Conservation (phyloP, 2,113 vertebrate species). For the Albula glossodonta region DNA sequence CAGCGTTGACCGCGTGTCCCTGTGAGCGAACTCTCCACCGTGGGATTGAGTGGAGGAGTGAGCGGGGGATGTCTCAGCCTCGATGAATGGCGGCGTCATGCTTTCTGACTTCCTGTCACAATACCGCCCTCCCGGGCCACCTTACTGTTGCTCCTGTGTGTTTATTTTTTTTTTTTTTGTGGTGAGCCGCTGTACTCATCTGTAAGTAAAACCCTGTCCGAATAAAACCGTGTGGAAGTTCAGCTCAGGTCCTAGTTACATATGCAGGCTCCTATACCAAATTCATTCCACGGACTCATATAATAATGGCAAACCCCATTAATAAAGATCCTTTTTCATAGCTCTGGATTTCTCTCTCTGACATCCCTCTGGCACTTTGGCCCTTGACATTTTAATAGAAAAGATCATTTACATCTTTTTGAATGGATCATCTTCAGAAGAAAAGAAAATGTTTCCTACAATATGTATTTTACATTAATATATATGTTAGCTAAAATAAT, state of each 20-base stretch:
- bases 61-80: neutral
- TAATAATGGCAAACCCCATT: too few relatives aligned
- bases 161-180: neutral
- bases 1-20: neutral
- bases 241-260: too few relatives aligned
- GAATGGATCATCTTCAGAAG: neutral
- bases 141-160: neutral
- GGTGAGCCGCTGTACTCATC: neutral
- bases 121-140: neutral
- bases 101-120: neutral
- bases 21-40: neutral
- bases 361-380: neutral
- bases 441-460: neutral
- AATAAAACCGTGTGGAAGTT: too few relatives aligned
- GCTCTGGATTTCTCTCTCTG: neutral
- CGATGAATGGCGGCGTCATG: neutral
- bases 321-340: too few relatives aligned
- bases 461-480: neutral
- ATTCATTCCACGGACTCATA: too few relatives aligned
- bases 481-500: neutral
- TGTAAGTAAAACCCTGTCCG: neutral
- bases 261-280: too few relatives aligned
- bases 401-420: constrained; percentile 5
- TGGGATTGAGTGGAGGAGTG: neutral
- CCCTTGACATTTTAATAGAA: neutral